phyloP scores from a whole-genome alignment of 2,113 vertebrate species.

The Cinclus mexicanus region DNA sequence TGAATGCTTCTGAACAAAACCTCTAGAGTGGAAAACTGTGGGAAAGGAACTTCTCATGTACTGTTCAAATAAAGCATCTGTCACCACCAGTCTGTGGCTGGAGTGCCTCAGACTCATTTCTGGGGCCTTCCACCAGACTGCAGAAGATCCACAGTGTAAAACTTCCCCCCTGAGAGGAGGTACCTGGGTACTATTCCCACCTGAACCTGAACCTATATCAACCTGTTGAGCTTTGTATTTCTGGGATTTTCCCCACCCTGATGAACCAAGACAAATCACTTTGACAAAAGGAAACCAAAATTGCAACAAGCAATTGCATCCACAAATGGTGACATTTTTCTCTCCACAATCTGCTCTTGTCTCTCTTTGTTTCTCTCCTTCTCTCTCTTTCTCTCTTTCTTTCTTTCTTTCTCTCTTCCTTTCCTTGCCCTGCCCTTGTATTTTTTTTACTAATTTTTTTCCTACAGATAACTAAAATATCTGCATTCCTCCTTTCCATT shows the following conservation, averaged over 20 bases:
- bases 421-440: neutral
- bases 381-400: neutral
- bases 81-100: too few relatives aligned
- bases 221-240: neutral
- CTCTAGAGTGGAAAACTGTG: neutral
- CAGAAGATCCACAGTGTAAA: rapidly evolving
- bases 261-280: neutral
- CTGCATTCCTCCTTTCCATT: neutral
- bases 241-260: neutral
- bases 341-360: too few relatives aligned
- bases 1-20: neutral
- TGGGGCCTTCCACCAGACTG: neutral
- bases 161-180: neutral
- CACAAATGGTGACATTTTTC: neutral
- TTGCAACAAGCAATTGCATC: neutral
- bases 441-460: neutral
- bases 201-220: neutral
- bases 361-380: too few relatives aligned
- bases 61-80: neutral
- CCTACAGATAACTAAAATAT: neutral
- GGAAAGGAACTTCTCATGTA: neutral
- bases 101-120: neutral
- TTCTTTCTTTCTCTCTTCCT: too few relatives aligned
- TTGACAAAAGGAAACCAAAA: neutral
- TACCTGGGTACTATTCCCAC: neutral